Evolutionary conservation across 1,140 invertebrate genomes (phyloP).

Genomic region (Neodiprion fabricii): DNA sequence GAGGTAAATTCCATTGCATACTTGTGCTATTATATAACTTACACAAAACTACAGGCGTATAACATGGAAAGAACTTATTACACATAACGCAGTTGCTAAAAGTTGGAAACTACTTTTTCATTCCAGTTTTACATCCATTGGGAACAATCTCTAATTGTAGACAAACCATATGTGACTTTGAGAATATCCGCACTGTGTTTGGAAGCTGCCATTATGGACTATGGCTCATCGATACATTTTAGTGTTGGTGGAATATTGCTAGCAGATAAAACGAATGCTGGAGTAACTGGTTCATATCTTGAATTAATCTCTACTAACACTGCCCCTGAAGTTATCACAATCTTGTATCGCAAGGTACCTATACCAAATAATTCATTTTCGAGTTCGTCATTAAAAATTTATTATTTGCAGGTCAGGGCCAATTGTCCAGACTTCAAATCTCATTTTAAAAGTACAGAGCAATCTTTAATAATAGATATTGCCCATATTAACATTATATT

Average conservation of each 20-base stretch:
- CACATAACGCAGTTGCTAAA: conserved; percentile 30
- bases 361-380: conserved; percentile 11
- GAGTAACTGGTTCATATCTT: conserved; percentile 76
- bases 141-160: conserved; percentile 67
- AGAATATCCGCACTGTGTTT: conserved; percentile 73
- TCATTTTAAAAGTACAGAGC: conserved; percentile 82
- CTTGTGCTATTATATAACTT: conserved; percentile 16
- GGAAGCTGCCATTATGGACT: conserved; percentile 80
- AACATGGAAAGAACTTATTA: conserved; percentile 6
- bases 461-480: conserved; percentile 76
- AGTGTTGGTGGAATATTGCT: conserved; percentile 74
- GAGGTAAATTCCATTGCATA: conserved; percentile 58
- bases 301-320: conserved; percentile 73
- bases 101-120: conserved; percentile 43
- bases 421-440: conserved; percentile 84
- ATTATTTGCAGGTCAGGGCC: conserved; percentile 68
- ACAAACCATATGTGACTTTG: conserved; percentile 80
- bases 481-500: conserved; percentile 71
- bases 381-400: conserved; percentile 11
- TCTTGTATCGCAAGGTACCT: conserved; percentile 78
- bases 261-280: conserved; percentile 82
- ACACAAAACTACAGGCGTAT: not conserved
- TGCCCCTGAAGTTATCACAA: conserved; percentile 70
- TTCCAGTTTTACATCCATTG: conserved; percentile 34
- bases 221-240: conserved; percentile 79